Conservation (phyloP, 2,797 vertebrate genomes). For the Rhinatrema bivittatum region DNA sequence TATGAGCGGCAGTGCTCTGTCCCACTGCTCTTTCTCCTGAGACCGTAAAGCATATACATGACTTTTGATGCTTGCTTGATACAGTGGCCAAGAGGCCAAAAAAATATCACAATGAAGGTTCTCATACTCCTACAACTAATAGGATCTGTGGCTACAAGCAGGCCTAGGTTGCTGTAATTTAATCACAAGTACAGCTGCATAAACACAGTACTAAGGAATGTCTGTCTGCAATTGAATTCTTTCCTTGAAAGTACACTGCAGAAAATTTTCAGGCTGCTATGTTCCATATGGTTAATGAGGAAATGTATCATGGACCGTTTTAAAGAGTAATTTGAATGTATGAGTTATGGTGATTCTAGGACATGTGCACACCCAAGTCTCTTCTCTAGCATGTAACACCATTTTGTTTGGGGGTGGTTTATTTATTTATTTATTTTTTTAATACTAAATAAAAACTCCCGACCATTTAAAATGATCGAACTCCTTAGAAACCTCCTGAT, state of each 20-base stretch:
- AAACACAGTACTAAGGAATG: slow-evolving; percentile 88
- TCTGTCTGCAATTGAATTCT: slow-evolving; percentile 81
- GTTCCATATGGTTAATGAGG: slow-evolving; percentile 87
- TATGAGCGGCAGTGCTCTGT: slow-evolving; percentile 76
- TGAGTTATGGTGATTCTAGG: slow-evolving; percentile 54
- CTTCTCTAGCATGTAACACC: slow-evolving; percentile 56
- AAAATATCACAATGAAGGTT: slow-evolving; percentile 66
- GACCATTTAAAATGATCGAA: too few species aligned
- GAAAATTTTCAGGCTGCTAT: slow-evolving; percentile 69
- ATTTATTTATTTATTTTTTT: too few species aligned
- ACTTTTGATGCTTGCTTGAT: slow-evolving; percentile 71
- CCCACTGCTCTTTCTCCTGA: slow-evolving; percentile 66
- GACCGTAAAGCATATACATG: slow-evolving; percentile 65
- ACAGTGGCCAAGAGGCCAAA: slow-evolving; percentile 68
- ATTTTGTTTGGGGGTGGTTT: too few species aligned
- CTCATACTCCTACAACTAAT: slow-evolving; percentile 58
- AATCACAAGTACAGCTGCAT: slow-evolving; percentile 90
- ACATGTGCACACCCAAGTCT: slow-evolving; percentile 57
- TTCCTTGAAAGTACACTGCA: slow-evolving; percentile 74
- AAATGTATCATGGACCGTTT: slow-evolving; percentile 72
- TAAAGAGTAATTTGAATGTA: slow-evolving; percentile 70
- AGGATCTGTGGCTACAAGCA: slow-evolving; percentile 63
- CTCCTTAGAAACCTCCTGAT: too few species aligned
- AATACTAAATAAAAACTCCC: too few species aligned
- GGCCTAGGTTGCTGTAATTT: slow-evolving; percentile 76